Evolutionary conservation across 37 sponge, comb jelly and placozoan genomes (phyloP), one percentile per base, ranked within the genome.

Genomic region (Aphrocallistes beatrix): DNA sequence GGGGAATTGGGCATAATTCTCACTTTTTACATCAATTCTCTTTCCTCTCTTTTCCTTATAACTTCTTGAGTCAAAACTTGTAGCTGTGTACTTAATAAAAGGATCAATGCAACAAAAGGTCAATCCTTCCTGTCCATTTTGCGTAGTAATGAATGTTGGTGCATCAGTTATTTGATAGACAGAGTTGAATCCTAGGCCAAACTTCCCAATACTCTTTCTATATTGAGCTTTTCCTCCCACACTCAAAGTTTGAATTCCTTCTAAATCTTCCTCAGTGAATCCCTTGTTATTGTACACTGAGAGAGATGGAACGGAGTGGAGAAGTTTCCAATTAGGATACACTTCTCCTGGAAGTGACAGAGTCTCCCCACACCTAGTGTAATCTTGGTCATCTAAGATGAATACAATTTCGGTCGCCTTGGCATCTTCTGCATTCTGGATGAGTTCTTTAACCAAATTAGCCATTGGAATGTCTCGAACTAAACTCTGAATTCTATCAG

Each of bases 221-320:
- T 60, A 3, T 25, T 13, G 1, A 13, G 75, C 10, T 60, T 60
- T 60, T 30, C 75, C 75, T 60, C 75, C 75, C 10, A 60, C 75
- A 60, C 75, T 60, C 21, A 60, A 60, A 3, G 10, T 60, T 30
- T 60, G 75, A 25, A 60, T 60, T 60, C 75, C 75, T 28, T 60
- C n/a, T 32, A 60, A 25, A 28, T 60, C 75, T 60, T 60, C 75
- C 10, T 3, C 17, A 60, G 75, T 25, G 34, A 60, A 60, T 60
- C 75, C 75, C n/a, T 13, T 60, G 75, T 60, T 60, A 30, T 60
- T 60, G 75, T 60, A 60, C n/a, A 60, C 75, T 25, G 75, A 32
- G 25, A 60, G 34, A 13, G 75, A 60, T 19, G 8, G 75, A 30
- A 21, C 10, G 8, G 75, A 19, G 34, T 60, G 75, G 3, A 60